Base-by-base conservation (phyloP, 2,888 invertebrate species). In the Holacanthella duospinosa region DNA sequence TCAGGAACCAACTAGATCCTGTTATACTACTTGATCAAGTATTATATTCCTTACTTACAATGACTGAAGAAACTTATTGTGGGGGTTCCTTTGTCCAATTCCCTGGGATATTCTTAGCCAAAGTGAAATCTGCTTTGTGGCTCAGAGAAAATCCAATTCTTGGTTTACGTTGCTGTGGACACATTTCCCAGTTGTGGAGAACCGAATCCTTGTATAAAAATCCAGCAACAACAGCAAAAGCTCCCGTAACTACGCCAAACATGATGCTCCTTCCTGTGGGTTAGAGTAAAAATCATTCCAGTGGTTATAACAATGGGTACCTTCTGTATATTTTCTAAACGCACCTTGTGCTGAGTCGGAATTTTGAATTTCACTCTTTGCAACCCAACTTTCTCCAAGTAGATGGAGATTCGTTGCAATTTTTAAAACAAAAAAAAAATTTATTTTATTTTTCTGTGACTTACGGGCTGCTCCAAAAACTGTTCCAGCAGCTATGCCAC, bases 391-490 rank as follows among this genome's bases (percentile, higher is more conserved):
- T 54, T 56, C 9, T 43, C 29, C 9, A 2, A 36, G n/a, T 21
- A 26, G 25, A n/a, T n/a, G n/a, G n/a, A n/a, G 3, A n/a, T n/a
- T n/a, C n/a, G 26, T 55, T 26, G 54, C 16, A 60, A 48, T 60
- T n/a, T 43, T 3, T n/a, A n/a, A n/a, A n/a, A n/a, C n/a, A n/a
- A n/a, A n/a, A n/a, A n/a, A n/a, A n/a, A 9, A 48, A 48, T n/a
- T 9, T 36, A 36, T 36, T 36, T 6, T 6, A 36, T 36, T 36
- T 36, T 16, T 12, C 6, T 36, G 36, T 36, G 16, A 36, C 68
- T 53, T 64, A 71, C 71, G 9, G 27, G 28, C 44, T n/a, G 63
- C 64, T 56, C 70, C 69, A 44, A 64, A 12, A 21, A 69, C 59
- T 2, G 65, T 60, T 0, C 70, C 71, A 28, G 63, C 61, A 4